Percentiles rank a stretch among this genome's conserved stretches.
These are phyloP conservation scores for Lepus timidus DNA, from an alignment of 2,113 vertebrate genomes.

Conservation along the genomic window DNA sequence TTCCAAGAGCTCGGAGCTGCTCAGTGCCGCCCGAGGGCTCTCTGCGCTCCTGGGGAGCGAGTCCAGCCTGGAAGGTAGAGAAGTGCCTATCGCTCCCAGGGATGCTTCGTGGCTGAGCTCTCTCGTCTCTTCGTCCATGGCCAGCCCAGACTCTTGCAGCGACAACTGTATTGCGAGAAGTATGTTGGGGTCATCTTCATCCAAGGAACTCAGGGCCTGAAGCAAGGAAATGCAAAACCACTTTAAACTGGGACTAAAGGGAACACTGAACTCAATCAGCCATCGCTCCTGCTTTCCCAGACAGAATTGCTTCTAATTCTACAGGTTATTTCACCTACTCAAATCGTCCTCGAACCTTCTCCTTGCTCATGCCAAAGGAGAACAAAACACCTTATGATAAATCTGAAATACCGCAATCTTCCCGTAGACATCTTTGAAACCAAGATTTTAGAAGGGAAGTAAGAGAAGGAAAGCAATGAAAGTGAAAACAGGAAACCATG, in stretches of 20 bases:
- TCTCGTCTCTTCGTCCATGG: conserved; percentile 88
- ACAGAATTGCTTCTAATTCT: conserved; percentile 43
- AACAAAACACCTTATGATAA: conserved; percentile 36
- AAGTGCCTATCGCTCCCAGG: conserved; percentile 96
- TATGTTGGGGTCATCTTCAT: conserved; percentile 99
- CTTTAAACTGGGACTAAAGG: conserved; percentile 51
- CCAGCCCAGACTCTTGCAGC: conserved; percentile 95
- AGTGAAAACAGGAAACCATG: conserved; percentile 63
- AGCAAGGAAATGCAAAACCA: conserved; percentile 71
- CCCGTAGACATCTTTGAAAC: conserved; percentile 15
- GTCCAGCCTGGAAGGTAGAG: conserved; percentile 95
- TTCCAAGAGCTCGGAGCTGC: conserved; percentile 97
- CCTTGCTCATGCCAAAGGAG: not conserved
- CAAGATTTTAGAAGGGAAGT: conserved; percentile 65
- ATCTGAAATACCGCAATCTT: conserved; percentile 3
- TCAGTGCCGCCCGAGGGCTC: conserved; percentile 91
- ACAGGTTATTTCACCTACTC: conserved; percentile 34
- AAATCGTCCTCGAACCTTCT: conserved; percentile 51
- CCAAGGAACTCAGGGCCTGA: conserved; percentile 95
- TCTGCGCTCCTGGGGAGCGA: conserved; percentile 89
- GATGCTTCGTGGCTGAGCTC: conserved; percentile 93
- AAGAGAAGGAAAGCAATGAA: conserved; percentile 63
- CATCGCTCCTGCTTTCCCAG: not conserved
- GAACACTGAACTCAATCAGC: conserved; percentile 35
- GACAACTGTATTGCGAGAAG: conserved; percentile 98